These are phyloP conservation scores for Odontothrips loti DNA, from an alignment of 2,888 invertebrate species.

Conservation along the genomic window DNA sequence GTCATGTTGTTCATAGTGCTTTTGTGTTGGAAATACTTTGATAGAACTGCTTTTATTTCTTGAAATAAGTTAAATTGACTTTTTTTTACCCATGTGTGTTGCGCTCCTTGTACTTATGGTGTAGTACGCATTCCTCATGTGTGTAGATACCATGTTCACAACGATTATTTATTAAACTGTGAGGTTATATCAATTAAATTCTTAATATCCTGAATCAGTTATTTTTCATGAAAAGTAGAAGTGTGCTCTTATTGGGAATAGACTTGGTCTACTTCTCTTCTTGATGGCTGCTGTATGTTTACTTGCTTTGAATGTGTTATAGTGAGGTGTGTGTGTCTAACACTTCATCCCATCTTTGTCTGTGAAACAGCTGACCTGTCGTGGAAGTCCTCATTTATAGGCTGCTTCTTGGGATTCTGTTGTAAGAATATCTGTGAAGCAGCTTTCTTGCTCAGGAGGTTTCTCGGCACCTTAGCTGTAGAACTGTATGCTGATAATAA, in stretches of 20 bases:
- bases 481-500: conserved; percentile 11
- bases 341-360: neutral
- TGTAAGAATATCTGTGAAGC: neutral
- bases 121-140: neutral
- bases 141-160: no score
- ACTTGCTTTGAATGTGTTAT: neutral
- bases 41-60: neutral
- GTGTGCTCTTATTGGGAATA: no score
- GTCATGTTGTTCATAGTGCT: neutral
- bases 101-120: neutral
- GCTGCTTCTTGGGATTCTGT: neutral
- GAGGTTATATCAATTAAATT: no score
- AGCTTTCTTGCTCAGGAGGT: neutral
- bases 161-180: no score
- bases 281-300: no score
- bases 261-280: no score
- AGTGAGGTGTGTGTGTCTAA: neutral
- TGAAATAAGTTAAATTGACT: neutral
- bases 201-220: no score
- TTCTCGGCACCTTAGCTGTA: neutral
- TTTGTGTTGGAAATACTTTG: neutral
- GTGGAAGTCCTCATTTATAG: neutral
- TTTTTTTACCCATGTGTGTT: neutral
- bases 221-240: no score
- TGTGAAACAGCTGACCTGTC: neutral